Evolutionary conservation across 2,113 vertebrate species (phyloP), one percentile per base, ranked within the genome.

Genomic region (Aegithalos caudatus): DNA sequence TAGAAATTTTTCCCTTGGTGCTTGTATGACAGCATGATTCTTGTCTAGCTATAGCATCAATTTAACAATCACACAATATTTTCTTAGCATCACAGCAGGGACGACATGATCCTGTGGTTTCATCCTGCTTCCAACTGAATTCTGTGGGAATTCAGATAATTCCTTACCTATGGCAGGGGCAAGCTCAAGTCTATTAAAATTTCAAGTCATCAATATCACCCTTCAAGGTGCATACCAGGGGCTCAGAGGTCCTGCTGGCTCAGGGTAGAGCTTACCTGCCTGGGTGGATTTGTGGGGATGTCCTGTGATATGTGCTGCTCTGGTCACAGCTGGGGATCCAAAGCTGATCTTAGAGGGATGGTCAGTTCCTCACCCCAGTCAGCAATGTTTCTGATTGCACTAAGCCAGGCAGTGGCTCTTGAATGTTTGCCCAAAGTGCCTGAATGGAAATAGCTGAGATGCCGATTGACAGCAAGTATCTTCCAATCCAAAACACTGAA

Each of bases 321-420:
- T 3, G 1, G 31, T 61, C 24, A 48, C 57, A 72, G 65, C n/a
- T 60, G 74, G 44, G 45, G 37, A 57, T 24, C 13, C 28, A 57
- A 81, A 77, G 47, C 45, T 0, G 4, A 47, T 70, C 50, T 25
- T 25, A 11, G 29, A 90, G 56, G 72, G 51, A 22, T 40, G 31
- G 19, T 5, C 0, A 0, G 48, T 16, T 37, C 20, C 73, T 53
- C 9, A 7, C 29, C 58, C 57, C 57, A 40, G 0, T 14, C 74
- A 80, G 58, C 18, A 47, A 29, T 10, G 6, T 24, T 91, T 51
- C 45, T 90, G 60, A 20, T 48, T 74, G 33, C 10, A 4, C 42
- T 35, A 53, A 56, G 27, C 19, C 42, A 67, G 66, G 37, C 37
- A 56, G 20, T 8, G 24, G 33, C 50, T 69, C 44, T 62, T 70